phyloP scores from a whole-genome alignment of 2,888 invertebrate genomes.

The Coelinius sp. region DNA sequence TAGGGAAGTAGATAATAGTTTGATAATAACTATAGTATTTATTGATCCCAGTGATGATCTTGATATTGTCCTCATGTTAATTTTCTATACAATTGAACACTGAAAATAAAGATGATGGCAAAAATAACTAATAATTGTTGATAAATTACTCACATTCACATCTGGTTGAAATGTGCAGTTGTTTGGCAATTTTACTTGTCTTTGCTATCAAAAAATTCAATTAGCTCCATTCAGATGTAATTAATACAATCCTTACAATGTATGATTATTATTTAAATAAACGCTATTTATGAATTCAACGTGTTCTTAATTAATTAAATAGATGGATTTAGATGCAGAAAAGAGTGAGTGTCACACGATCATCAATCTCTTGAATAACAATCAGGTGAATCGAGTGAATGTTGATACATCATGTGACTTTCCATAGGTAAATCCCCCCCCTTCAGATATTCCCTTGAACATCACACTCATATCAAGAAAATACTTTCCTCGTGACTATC shows the following conservation, averaged over 20 bases:
- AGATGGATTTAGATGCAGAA: too few species aligned
- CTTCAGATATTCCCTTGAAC: conserved; percentile 28
- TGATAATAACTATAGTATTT: too few species aligned
- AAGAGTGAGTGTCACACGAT: not conserved
- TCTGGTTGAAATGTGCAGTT: not conserved
- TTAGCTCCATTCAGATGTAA: not conserved
- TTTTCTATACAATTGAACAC: not conserved
- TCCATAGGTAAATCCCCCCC: conserved; percentile 11
- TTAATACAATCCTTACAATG: not conserved
- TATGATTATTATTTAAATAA: not conserved
- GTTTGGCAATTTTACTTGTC: not conserved
- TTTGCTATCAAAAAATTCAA: not conserved
- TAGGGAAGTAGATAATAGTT: too few species aligned
- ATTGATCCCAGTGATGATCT: too few species aligned
- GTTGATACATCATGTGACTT: conserved; percentile 8
- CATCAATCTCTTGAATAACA: not conserved
- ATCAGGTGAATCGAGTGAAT: not conserved
- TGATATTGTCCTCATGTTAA: too few species aligned
- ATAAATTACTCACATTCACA: not conserved
- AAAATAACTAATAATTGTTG: not conserved
- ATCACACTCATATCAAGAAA: conserved; percentile 27
- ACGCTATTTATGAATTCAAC: not conserved
- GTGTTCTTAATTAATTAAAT: not conserved
- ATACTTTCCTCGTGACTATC: conserved; percentile 48
- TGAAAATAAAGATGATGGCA: not conserved